phyloP scores from a whole-genome alignment of 2,797 vertebrate species.

The Peromyscus melanophrys region DNA sequence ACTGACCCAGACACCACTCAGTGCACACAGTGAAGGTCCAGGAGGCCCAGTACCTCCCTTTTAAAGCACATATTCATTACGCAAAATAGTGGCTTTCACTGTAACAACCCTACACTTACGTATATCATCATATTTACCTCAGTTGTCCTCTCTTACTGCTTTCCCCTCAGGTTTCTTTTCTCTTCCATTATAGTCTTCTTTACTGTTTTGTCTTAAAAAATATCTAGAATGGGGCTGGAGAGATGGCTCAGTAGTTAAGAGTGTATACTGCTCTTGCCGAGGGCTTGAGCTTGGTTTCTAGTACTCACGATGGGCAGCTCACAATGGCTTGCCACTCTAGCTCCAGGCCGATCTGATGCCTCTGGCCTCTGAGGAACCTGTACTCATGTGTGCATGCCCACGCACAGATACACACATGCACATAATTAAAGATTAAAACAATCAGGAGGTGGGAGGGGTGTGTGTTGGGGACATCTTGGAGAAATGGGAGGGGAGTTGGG shows the following conservation, averaged over 20 bases:
- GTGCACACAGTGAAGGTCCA: background rate
- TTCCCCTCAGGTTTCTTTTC: background rate
- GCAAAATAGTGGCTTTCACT: background rate
- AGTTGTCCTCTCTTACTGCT: background rate
- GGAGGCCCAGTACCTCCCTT: background rate
- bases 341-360: background rate
- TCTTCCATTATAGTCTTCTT: background rate
- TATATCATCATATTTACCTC: background rate
- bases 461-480: background rate
- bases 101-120: background rate
- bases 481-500: background rate
- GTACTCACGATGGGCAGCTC: background rate
- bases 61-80: background rate
- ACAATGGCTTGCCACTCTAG: background rate
- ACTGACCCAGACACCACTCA: background rate
- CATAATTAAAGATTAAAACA: background rate
- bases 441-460: background rate
- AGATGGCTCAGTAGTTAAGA: background rate
- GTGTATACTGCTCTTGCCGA: background rate
- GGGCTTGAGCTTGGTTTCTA: background rate
- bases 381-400: rapidly evolving
- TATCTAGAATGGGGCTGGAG: background rate
- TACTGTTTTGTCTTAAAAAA: background rate
- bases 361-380: background rate
- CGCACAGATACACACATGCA: background rate